Evolutionary conservation across 1,140 invertebrate genomes (phyloP).

Genomic region (Sycophaga agraensis): DNA sequence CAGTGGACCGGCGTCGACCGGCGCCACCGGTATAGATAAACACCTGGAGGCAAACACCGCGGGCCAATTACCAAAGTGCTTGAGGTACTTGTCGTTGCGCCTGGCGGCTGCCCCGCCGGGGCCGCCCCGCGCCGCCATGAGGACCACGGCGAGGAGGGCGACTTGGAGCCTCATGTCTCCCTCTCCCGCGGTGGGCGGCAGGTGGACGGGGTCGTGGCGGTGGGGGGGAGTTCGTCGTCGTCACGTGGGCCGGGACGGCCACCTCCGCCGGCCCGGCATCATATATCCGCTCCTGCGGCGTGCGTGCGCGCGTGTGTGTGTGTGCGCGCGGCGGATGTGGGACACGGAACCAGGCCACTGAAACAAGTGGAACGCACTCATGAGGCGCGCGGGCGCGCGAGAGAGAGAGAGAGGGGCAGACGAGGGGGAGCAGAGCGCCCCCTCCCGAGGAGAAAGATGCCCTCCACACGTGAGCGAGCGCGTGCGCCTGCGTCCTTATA

Average conservation of each 20-base stretch:
- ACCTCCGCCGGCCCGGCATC: background rate
- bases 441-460: background rate
- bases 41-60: too few species aligned
- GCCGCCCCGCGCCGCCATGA: slow-evolving; percentile 20
- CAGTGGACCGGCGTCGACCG: too few species aligned
- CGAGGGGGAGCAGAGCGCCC: background rate
- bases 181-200: too few species aligned
- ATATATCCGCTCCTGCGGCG: too few species aligned
- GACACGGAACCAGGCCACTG: slow-evolving; percentile 57
- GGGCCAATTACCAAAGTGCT: slow-evolving; percentile 41
- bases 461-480: background rate
- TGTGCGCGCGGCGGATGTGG: slow-evolving; percentile 31
- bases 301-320: background rate
- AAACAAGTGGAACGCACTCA: slow-evolving; percentile 56
- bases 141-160: slow-evolving; percentile 21
- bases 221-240: too few species aligned
- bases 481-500: too few species aligned
- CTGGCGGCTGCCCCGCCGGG: slow-evolving; percentile 29
- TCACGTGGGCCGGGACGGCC: too few species aligned
- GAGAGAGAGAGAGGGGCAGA: background rate
- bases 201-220: too few species aligned
- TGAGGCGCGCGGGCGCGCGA: too few species aligned
- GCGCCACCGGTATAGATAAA: too few species aligned
- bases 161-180: slow-evolving; percentile 3
- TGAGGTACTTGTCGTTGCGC: slow-evolving; percentile 47